Evolutionary conservation across 2,113 vertebrate genomes (phyloP), one percentile per base, ranked within the genome.

Genomic region (Malaclemys terrapin): DNA sequence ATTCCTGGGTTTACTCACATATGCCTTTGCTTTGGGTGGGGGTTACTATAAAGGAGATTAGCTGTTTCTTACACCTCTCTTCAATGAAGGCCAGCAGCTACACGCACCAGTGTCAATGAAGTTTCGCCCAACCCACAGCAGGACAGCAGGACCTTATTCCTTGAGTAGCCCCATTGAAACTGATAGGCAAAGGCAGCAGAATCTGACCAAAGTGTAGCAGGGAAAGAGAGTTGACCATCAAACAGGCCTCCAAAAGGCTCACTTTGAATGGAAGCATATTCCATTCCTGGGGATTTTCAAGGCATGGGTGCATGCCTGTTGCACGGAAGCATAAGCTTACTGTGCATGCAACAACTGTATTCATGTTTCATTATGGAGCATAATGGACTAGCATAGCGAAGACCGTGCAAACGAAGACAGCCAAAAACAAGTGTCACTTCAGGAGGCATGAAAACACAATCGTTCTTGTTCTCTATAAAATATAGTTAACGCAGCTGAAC

Each of bases 291-390:
- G 72, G 22, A 76, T 76, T 42, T 45, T 76, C 24, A 45, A 76
- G 69, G 20, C 69, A 11, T 38, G 35, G 17, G 17, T 75, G 11
- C 11, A 24, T 24, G 22, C 9, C 38, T 9, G 42, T 42, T 42
- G 10, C 69, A 75, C 7, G 24, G 47, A 56, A 72, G 29, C 72
- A 82, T 45, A 80, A 84, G 20, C 35, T 69, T 62, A 14, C 13
- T 31, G 29, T 62, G 29, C 31, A 17, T 35, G 17, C 38, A 45
- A 31, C 78, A 80, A 17, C 17, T 42, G 11, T 16, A 65, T 75
- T 78, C 0, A 0, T 53, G 20, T 90, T n/a, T 87, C 93, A 50
- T 2, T 82, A 79, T n/a, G 80, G n/a, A 92, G 20, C 17, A 22
- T 25, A 22, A 7, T 49, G 35, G 45, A 11, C 45, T 56, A 81